Evolutionary conservation across 2,888 invertebrate genomes (phyloP).

Genomic region (Griposia aprilina): DNA sequence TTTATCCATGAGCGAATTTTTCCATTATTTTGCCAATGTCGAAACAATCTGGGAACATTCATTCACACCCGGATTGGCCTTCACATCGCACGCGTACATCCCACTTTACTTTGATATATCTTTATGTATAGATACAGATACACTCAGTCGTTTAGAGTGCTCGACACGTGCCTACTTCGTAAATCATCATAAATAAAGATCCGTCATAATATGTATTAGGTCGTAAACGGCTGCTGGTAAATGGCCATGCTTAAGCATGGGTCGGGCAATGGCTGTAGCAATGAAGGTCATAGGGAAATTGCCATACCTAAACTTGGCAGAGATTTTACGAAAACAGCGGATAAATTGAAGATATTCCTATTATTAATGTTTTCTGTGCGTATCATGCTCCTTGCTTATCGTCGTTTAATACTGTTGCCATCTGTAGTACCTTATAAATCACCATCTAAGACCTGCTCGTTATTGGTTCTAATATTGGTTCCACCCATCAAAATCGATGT

Average conservation of each 20-base stretch:
- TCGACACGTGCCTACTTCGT: conserved; percentile 28
- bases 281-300: neutral
- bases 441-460: neutral
- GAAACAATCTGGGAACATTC: conserved; percentile 39
- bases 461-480: neutral
- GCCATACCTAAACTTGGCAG: neutral
- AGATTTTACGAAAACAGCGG: neutral
- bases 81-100: conserved; percentile 25
- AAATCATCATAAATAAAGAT: conserved; percentile 15
- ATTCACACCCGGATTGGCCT: conserved; percentile 44
- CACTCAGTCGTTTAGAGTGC: conserved; percentile 17
- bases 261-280: neutral
- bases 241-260: neutral
- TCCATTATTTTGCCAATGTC: conserved; percentile 31
- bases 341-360: neutral
- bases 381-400: neutral
- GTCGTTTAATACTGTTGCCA: neutral
- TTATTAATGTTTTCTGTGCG: neutral
- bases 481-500: neutral
- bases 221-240: conserved; percentile 16
- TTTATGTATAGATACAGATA: neutral
- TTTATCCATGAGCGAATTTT: conserved; percentile 10
- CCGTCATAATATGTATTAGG: neutral
- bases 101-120: conserved; percentile 25
- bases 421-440: neutral